Percentiles rank a stretch among this genome's conserved stretches.
Evolutionary conservation across 2,113 vertebrate species (phyloP).

Genomic region (Polyodon spathula): DNA sequence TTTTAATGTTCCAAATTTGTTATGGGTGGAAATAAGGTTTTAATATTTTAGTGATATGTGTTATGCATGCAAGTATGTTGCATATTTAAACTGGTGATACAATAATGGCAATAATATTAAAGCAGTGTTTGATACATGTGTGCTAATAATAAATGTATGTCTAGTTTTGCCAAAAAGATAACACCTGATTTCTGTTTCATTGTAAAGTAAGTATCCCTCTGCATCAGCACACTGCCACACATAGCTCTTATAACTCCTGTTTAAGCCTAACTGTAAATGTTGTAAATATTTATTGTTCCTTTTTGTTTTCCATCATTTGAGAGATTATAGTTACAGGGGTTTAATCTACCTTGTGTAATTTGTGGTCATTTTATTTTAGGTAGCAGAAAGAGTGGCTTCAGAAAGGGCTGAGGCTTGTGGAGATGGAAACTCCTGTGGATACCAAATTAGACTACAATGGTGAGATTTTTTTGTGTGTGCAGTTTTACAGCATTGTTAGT

Average conservation of each 20-base stretch:
- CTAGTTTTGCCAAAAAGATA: too few relatives aligned
- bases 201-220: too few relatives aligned
- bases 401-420: slow-evolving; percentile 85
- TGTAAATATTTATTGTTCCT: too few relatives aligned
- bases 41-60: background rate
- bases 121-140: slow-evolving; percentile 32
- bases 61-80: slow-evolving; percentile 4
- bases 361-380: slow-evolving; percentile 47
- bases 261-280: slow-evolving; percentile 31
- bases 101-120: too few relatives aligned
- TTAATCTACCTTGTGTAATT: background rate
- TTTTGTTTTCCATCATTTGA: too few relatives aligned
- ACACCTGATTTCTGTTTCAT: too few relatives aligned
- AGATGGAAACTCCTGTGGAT: slow-evolving; percentile 80
- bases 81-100: slow-evolving; percentile 49
- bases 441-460: slow-evolving; percentile 95
- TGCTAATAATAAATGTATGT: too few relatives aligned
- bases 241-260: background rate
- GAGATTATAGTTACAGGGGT: background rate
- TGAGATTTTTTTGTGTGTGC: slow-evolving; percentile 33
- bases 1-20: background rate
- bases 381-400: slow-evolving; percentile 87
- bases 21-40: slow-evolving; percentile 1
- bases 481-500: background rate
- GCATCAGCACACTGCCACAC: too few relatives aligned